Base-by-base conservation (phyloP, 2,888 invertebrate genomes). In the Polydesmus complanatus region DNA sequence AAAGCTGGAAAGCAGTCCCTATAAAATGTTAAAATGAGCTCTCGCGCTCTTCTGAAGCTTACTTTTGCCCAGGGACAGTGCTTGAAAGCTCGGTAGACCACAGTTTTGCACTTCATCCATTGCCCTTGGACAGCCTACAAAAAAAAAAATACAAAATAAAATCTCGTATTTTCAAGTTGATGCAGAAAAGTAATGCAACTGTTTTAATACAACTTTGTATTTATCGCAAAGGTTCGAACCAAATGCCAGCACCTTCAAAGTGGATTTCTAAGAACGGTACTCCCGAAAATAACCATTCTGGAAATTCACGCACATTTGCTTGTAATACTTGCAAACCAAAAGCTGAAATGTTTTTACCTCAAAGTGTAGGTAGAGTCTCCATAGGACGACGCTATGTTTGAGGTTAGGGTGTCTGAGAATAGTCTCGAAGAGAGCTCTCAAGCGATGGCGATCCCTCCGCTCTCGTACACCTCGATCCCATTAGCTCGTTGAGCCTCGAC, bases 31-130 rank as follows among this genome's bases (percentile, higher is more conserved):
- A n/a, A n/a, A n/a, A n/a, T n/a, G 37, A 37, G 14, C 37, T 5
- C 14, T 37, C 37, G 37, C 5, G 37, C n/a, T n/a, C n/a, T n/a
- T n/a, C n/a, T n/a, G n/a, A n/a, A 37, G 37, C 37, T 8, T 68
- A 74, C 74, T 70, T 76, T 77, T 23, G 71, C 69, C 70, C 73
- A 73, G 25, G 75, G 75, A 66, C 76, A 76, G 11, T 70, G 68
- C 62, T 74, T 73, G 2, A 76, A 57, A 19, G 74, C 73, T 64
- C 72, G 67, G 67, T 76, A 76, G 62, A 73, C 71, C 18, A 75
- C 65, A 8, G 72, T 70, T 67, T 71, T 72, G 2, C 71, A 68
- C 63, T 68, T 69, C 3, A 65, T 63, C n/a, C 14, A 19, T 22
- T 68, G 63, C 3, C 68, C 70, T 62, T 66, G 67, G 25, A 66